Base-by-base conservation (phyloP, 2,888 invertebrate genomes). In the Pristionchus maxplancki region DNA sequence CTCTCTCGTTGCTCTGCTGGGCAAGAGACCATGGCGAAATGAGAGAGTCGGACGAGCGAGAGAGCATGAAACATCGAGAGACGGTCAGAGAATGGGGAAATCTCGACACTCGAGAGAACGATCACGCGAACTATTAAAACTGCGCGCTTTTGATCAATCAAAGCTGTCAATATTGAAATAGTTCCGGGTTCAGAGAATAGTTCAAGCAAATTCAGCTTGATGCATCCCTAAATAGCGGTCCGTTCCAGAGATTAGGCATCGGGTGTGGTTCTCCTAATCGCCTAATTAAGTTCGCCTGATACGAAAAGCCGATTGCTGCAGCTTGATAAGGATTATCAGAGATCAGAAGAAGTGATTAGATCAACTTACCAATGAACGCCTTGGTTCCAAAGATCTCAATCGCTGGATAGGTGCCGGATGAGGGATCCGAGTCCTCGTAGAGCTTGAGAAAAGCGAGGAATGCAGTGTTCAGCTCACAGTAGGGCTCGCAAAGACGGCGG, bases 381-480 rank as follows among this genome's bases (percentile, higher is more conserved):
- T 90, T 89, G 1, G 91, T 93, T 53, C 93, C 93, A 89, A 93
- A 93, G 48, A 93, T 88, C 53, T 93, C 93, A 28, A 93, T 91
- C 9, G 92, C 89, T 5, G 93, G 93, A 88, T 93, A 93, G 20
- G 92, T 93, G 89, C 89, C 91, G 28, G 93, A 92, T 58, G 89
- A 81, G 24, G 93, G 92, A 67, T 94, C 91, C 24, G 89, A 78
- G 34, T 90, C 88, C 28, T 93, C 93, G 89, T 93, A 93, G 15
- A 94, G 89, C 81, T 91, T 94, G 28, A 93, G 89, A 89, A 93
- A 93, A n/a, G 94, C 93, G 71, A 94, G 83, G 85, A 93, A 93
- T 1, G 94, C 94, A 6, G 93, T 94, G 89, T 93, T 93, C 83
- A 93, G 81, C 50, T 93, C 94, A 86, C 93, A 93, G 84, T 93